These are phyloP conservation scores for Muscicapa comitata DNA, from an alignment of 2,797 vertebrate species.

Conservation along the genomic window DNA sequence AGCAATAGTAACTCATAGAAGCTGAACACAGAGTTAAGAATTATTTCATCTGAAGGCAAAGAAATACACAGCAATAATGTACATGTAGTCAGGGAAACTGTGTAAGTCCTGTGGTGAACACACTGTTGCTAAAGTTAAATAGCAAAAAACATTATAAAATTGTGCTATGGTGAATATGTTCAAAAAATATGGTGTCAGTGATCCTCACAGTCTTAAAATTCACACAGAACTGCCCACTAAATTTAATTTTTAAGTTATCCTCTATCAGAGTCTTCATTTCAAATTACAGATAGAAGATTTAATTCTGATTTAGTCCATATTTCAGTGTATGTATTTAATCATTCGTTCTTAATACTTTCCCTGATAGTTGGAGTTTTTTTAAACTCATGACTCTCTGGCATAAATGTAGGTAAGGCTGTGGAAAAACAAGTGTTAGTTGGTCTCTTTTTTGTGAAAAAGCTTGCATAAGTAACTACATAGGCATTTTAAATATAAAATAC, in stretches of 20 bases:
- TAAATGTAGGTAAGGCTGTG: background rate
- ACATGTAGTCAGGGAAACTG: background rate
- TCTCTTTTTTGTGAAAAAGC: background rate
- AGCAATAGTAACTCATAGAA: background rate
- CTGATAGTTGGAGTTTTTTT: background rate
- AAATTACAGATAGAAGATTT: background rate
- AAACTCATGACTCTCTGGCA: background rate
- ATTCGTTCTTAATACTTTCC: background rate
- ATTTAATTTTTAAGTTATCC: background rate
- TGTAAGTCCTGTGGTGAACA: background rate
- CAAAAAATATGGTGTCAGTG: background rate
- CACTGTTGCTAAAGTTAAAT: background rate
- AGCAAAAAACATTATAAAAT: background rate
- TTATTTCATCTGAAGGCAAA: background rate
- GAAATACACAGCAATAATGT: background rate
- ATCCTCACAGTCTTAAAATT: background rate
- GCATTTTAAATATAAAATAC: conserved; percentile 4
- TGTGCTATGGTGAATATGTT: background rate
- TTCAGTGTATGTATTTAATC: background rate
- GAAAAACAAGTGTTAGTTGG: background rate
- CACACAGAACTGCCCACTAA: background rate
- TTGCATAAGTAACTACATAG: background rate
- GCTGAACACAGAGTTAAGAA: background rate
- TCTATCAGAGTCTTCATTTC: background rate
- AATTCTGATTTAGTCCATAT: background rate